Evolutionary conservation across 2,797 vertebrate species (phyloP).

Genomic region (Coregonus sp.): DNA sequence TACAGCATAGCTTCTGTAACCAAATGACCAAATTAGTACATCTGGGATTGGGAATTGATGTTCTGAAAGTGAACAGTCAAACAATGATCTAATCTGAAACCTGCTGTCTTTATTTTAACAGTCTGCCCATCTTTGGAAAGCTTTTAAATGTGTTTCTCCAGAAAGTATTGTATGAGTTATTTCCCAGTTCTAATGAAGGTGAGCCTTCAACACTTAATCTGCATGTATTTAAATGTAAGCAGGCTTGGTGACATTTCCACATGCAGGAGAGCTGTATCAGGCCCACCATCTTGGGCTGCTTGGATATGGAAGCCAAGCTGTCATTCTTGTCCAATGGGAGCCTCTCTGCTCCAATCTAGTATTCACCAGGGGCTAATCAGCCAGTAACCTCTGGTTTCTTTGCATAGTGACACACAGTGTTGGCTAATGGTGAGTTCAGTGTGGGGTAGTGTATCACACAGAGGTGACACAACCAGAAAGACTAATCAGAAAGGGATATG

Average conservation of each 20-base stretch:
- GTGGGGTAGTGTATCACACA: background rate
- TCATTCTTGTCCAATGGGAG: slow-evolving; percentile 26
- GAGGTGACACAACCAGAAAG: background rate
- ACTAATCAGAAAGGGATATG: background rate
- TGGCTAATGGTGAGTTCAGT: slow-evolving; percentile 8
- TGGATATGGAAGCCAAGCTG: slow-evolving; percentile 22
- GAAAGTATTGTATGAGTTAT: background rate
- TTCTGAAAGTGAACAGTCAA: background rate
- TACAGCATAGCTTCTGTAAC: background rate
- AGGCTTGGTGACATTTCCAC: slow-evolving; percentile 23
- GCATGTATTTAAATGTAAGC: slow-evolving; percentile 23
- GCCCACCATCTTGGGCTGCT: slow-evolving; percentile 42
- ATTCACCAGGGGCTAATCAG: slow-evolving; percentile 49
- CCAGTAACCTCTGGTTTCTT: slow-evolving; percentile 19
- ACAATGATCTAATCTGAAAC: background rate
- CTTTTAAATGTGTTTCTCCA: background rate
- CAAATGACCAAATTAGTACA: background rate
- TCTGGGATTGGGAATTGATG: background rate
- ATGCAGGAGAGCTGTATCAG: slow-evolving; percentile 19
- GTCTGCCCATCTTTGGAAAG: background rate
- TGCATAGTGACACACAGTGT: slow-evolving; percentile 12
- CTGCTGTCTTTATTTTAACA: background rate
- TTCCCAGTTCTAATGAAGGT: slow-evolving; percentile 10
- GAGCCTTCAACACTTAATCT: slow-evolving; percentile 1
- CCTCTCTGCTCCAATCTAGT: slow-evolving; percentile 33